Evolutionary conservation across 2,888 invertebrate genomes (phyloP), one percentile per base, ranked within the genome.

Genomic region (Germaria angustata): DNA sequence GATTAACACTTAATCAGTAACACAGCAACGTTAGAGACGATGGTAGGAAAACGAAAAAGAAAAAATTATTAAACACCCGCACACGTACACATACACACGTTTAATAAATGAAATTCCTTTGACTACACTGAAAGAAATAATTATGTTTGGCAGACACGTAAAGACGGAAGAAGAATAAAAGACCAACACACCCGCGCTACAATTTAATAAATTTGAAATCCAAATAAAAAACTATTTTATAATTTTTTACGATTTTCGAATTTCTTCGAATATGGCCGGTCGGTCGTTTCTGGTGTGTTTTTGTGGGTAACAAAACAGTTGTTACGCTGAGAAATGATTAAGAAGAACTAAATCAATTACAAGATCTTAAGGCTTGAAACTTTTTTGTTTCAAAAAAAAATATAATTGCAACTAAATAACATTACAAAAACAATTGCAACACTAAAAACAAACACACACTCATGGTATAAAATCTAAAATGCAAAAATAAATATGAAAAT

Each of bases 21-120:
- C 11, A 36, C 49, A 39, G 57, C 32, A 46, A 34, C 65, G 53
- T 66, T 36, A 15, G 0, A 39, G 44, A 28, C 6, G 32, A 49
- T 36, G 39, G 28, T 32, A 15, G 11, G 8, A 51, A n/a, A n/a
- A 22, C 39, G 71, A 51, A 41, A 80, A 55, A 53, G 55, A 77
- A 77, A 41, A 68, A 72, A 72, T 69, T 72, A n/a, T n/a, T 77
- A 55, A 71, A 84, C 63, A 82, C 49, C 78, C 81, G 84, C 77
- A 84, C 84, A 53, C 86, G 84, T 84, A 84, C 84, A 87, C 85
- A 87, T 72, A 71, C 81, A 75, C 69, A 78, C 69, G 59, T 17
- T 85, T 84, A 85, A 86, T 85, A 85, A 86, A 86, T 44, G 61
- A 66, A 87, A 55, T 87, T 86, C 86, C 83, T 80, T 72, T 63